Evolutionary conservation across 64 coral and sea anemone genomes (phyloP).

Genomic region (Montipora cactus): DNA sequence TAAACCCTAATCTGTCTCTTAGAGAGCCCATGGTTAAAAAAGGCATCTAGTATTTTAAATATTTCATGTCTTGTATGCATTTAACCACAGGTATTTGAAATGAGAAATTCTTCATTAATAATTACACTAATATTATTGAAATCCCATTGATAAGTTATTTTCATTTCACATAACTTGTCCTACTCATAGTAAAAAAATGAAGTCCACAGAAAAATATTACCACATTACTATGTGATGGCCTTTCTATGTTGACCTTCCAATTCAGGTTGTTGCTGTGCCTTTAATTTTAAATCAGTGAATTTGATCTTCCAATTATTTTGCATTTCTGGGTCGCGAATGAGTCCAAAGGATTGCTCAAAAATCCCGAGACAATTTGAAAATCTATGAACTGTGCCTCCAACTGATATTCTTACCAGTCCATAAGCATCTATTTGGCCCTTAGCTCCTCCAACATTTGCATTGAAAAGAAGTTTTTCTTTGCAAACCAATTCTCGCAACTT

Average conservation of each 20-base stretch:
- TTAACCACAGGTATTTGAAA: no score
- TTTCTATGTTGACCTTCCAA: slow-evolving; percentile 13
- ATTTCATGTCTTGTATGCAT: no score
- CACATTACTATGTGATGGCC: slow-evolving; percentile 26
- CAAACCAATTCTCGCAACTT: slow-evolving; percentile 76
- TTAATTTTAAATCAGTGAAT: slow-evolving; percentile 90
- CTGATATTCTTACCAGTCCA: slow-evolving; percentile 77
- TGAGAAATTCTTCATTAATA: no score
- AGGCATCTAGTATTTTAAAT: no score
- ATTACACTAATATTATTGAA: no score
- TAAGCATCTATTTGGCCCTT: slow-evolving; percentile 76
- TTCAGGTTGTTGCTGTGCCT: slow-evolving; percentile 58
- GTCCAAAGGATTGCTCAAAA: slow-evolving; percentile 95
- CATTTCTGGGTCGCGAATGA: slow-evolving; percentile 82
- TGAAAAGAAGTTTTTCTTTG: slow-evolving; percentile 87
- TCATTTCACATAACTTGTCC: no score
- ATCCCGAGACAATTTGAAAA: slow-evolving; percentile 83
- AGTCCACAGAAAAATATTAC: neutral
- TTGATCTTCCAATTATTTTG: slow-evolving; percentile 98
- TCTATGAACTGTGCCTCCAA: slow-evolving; percentile 90
- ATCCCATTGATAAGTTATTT: neutral
- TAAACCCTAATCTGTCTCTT: no score
- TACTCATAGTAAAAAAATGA: no score
- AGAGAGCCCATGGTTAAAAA: no score
- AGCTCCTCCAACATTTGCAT: slow-evolving; percentile 68